Evolutionary conservation across 2,888 invertebrate genomes (phyloP).

Genomic region (Caradrina kadenii): DNA sequence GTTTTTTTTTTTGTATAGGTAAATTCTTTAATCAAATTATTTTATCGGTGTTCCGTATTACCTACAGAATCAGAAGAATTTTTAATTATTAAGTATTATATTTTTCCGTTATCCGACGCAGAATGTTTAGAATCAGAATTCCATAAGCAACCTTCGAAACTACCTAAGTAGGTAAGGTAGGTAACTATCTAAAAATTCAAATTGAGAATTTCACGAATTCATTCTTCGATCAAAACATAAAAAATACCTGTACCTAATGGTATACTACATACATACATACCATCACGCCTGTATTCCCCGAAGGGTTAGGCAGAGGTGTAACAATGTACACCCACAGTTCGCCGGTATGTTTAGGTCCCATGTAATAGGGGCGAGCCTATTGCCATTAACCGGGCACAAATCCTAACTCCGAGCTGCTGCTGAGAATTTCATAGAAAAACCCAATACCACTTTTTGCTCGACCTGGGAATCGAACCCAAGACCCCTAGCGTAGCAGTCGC

Average conservation of each 20-base stretch:
- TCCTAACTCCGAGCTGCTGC: no score
- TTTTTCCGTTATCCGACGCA: neutral
- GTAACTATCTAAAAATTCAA: neutral
- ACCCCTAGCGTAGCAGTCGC: no score
- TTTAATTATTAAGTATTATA: neutral
- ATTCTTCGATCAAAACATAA: neutral
- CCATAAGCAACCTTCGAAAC: slow-evolving; percentile 5
- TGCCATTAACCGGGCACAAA: no score
- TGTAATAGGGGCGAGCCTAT: no score
- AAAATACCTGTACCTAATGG: neutral
- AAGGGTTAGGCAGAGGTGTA: no score
- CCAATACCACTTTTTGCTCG: no score
- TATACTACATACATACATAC: no score
- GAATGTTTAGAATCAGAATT: slow-evolving; percentile 5
- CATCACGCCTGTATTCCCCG: no score
- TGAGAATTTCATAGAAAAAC: no score
- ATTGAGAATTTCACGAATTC: neutral
- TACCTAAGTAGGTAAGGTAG: neutral
- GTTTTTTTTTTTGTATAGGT: neutral
- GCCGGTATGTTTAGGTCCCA: no score
- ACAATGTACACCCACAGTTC: no score
- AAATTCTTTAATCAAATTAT: neutral
- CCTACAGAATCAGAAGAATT: neutral
- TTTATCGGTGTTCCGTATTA: neutral
- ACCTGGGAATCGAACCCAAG: no score